Evolutionary conservation across 2,113 vertebrate species (phyloP).

Genomic region (Tursiops truncatus): DNA sequence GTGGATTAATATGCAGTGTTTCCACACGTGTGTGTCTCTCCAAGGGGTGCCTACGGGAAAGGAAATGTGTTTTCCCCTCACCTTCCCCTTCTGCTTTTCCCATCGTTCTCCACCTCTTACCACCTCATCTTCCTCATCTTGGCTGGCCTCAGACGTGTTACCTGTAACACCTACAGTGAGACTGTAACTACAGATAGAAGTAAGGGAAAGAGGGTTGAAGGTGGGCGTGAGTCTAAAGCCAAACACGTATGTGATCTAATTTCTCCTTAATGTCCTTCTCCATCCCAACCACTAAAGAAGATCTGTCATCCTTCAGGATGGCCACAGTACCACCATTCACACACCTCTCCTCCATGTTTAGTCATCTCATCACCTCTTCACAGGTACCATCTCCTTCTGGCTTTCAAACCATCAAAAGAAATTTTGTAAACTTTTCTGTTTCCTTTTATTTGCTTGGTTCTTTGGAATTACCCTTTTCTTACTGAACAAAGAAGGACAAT

Average conservation of each 20-base stretch:
- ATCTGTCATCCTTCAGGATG: neutral
- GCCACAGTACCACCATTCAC: too few relatives aligned
- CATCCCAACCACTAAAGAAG: neutral
- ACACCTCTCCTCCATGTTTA: neutral
- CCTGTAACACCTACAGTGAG: neutral
- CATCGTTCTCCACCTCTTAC: neutral
- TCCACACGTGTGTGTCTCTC: neutral
- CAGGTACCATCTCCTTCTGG: neutral
- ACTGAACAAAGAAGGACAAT: neutral
- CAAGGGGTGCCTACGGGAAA: neutral
- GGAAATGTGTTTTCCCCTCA: neutral
- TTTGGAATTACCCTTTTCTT: neutral
- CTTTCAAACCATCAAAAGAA: neutral
- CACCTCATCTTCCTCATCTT: fast-evolving
- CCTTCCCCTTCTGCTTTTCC: neutral
- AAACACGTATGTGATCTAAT: neutral
- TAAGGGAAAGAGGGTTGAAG: neutral
- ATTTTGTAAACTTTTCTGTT: neutral
- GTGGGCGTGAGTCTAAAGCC: neutral
- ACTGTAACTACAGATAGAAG: neutral
- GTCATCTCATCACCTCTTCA: neutral
- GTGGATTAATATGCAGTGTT: neutral
- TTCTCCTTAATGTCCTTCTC: neutral
- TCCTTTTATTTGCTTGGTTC: neutral
- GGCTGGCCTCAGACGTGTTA: neutral